phyloP scores from a whole-genome alignment of 35 echinoderm and acorn worm species.

The Patiria miniata region DNA sequence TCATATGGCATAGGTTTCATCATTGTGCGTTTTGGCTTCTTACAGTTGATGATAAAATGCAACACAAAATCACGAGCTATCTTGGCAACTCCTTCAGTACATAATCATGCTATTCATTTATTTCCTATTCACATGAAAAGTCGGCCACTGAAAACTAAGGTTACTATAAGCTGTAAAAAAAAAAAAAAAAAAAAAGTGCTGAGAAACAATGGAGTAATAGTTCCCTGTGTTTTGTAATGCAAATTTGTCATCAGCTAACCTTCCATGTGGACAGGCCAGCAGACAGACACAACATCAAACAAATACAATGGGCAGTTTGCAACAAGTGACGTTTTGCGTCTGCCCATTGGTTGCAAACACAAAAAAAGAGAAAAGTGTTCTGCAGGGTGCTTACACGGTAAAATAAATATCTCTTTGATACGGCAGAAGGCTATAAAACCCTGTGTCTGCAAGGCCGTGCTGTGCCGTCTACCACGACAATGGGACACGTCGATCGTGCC shows the following conservation, averaged over 20 bases:
- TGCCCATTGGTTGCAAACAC: not conserved
- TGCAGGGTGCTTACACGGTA: not conserved
- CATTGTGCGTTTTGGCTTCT: too few relatives aligned
- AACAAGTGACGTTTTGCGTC: not conserved
- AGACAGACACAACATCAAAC: constrained; percentile 13
- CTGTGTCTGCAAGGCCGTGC: not conserved
- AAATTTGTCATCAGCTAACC: not conserved
- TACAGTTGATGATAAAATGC: too few relatives aligned
- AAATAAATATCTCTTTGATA: constrained; percentile 12
- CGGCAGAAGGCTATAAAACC: not conserved
- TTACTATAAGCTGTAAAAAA: too few relatives aligned
- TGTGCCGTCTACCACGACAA: not conserved
- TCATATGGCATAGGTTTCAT: too few relatives aligned
- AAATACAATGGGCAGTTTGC: constrained; percentile 1
- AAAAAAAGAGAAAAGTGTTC: not conserved
- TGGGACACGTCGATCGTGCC: constrained; percentile 23
- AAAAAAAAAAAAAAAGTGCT: not conserved
- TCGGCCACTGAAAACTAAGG: too few relatives aligned
- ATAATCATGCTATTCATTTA: too few relatives aligned
- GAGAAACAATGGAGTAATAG: not conserved
- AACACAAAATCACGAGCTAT: too few relatives aligned
- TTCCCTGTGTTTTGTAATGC: not conserved
- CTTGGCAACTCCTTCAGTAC: too few relatives aligned
- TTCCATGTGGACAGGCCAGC: not conserved
- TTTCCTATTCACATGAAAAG: too few relatives aligned